phyloP scores from a whole-genome alignment of 1,140 invertebrate genomes.

The Carposina sasakii region DNA sequence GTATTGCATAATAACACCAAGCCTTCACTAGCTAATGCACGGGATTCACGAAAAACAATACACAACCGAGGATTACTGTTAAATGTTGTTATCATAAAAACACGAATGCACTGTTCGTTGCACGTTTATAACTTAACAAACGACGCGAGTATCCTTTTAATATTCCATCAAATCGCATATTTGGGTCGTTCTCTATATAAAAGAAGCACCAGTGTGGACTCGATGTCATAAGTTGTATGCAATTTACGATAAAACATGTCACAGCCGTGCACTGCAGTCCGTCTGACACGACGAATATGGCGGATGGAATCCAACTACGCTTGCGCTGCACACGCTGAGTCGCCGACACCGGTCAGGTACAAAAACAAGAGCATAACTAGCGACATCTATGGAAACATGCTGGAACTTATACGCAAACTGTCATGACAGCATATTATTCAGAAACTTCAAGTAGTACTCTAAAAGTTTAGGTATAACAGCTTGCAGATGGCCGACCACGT shows the following conservation, averaged over 20 bases:
- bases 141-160: slow-evolving; percentile 49
- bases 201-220: slow-evolving; percentile 50
- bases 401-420: slow-evolving; percentile 17
- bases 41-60: slow-evolving; percentile 55
- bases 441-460: no score
- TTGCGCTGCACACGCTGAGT: slow-evolving; percentile 44
- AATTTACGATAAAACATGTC: slow-evolving; percentile 68
- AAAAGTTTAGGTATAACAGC: no score
- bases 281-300: slow-evolving; percentile 70
- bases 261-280: slow-evolving; percentile 65
- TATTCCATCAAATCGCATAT: slow-evolving; percentile 54
- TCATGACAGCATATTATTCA: no score
- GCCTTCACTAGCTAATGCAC: slow-evolving; percentile 43
- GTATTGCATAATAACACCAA: slow-evolving; percentile 64
- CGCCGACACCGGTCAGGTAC: slow-evolving; percentile 37
- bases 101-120: slow-evolving; percentile 68
- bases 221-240: slow-evolving; percentile 56
- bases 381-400: slow-evolving; percentile 31
- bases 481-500: no score
- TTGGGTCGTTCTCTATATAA: slow-evolving; percentile 42
- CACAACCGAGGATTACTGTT: slow-evolving; percentile 62
- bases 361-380: slow-evolving; percentile 29
- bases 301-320: slow-evolving; percentile 64
- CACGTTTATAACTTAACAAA: slow-evolving; percentile 63
- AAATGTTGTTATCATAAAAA: slow-evolving; percentile 68